Conservation (phyloP, 64 coral and sea anemone species). For the Pachyseris speciosa region DNA sequence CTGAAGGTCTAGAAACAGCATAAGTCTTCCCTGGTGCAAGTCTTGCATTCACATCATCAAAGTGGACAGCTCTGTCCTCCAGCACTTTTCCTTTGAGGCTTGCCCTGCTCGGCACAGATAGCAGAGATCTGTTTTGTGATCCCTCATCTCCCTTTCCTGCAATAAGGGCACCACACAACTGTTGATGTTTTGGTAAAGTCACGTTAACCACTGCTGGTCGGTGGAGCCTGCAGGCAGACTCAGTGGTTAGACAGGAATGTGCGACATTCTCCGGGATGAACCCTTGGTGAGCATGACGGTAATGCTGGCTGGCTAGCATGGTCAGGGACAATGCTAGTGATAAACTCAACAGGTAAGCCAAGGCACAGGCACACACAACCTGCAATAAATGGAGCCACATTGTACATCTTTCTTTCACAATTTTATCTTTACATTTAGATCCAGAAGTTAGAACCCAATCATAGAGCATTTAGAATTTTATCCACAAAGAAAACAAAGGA, state of each 20-base stretch:
- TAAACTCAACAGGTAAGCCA: slow-evolving; percentile 56
- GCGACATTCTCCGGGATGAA: neutral
- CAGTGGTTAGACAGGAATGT: slow-evolving; percentile 12
- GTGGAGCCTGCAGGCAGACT: slow-evolving; percentile 28
- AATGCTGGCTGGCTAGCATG: neutral
- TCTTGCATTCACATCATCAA: neutral
- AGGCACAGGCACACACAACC: slow-evolving; percentile 23
- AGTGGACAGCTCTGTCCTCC: neutral
- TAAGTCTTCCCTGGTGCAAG: neutral
- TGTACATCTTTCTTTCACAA: too few relatives aligned
- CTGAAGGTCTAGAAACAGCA: neutral
- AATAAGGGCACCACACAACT: neutral
- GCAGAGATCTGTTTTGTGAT: neutral
- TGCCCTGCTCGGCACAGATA: neutral
- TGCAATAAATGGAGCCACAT: neutral
- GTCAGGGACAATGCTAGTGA: slow-evolving; percentile 34
- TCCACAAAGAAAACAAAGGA: too few relatives aligned
- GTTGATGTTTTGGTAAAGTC: neutral
- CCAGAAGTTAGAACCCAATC: neutral
- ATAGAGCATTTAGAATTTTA: too few relatives aligned
- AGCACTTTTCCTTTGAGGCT: neutral
- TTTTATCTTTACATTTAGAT: neutral
- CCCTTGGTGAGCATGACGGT: neutral
- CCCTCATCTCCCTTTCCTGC: too few relatives aligned
- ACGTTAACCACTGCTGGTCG: neutral